Evolutionary conservation across 2,888 invertebrate species (phyloP), one percentile per base, ranked within the genome.

Genomic region (Salpingus planirostris): DNA sequence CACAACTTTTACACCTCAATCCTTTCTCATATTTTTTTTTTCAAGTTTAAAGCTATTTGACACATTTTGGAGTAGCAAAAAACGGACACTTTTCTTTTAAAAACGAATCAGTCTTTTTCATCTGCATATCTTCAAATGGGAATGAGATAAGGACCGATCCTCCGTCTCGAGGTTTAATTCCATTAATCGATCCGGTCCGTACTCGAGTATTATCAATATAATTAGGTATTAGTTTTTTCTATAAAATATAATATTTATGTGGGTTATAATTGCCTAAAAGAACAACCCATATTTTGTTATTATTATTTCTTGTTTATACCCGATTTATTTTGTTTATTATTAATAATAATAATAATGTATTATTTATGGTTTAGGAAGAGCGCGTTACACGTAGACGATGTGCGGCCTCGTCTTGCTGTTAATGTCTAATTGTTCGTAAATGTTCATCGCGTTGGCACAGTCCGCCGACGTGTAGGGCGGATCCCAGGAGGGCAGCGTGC

Each of bases 361-460:
- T n/a, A n/a, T n/a, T n/a, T n/a, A n/a, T n/a, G n/a, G n/a, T n/a
- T n/a, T n/a, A n/a, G n/a, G n/a, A n/a, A n/a, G n/a, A n/a, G n/a
- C n/a, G n/a, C n/a, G 13, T 68, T 70, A 73, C 60, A 73, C 73
- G 49, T 68, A 68, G 50, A 68, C 68, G 44, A 68, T 66, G 46
- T 68, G 68, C 33, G 68, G 67, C 49, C 65, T 64, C 36, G 65
- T 60, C 44, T 57, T 57, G 34, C 48, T 46, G 42, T 54, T 48
- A 34, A 52, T 52, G 42, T 62, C 55, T 48, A 68, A 62, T 41
- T 68, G 68, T 49, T 68, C 59, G 45, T 62, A 64, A 41, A 60
- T 57, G 46, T 63, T 60, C 49, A 55, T 46, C 29, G 40, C 42
- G 29, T 43, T 42, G 31, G 43, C 42, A 35, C 46, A 49, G 37